phyloP scores from a whole-genome alignment of 2,113 vertebrate species.

The Istiophorus platypterus region DNA sequence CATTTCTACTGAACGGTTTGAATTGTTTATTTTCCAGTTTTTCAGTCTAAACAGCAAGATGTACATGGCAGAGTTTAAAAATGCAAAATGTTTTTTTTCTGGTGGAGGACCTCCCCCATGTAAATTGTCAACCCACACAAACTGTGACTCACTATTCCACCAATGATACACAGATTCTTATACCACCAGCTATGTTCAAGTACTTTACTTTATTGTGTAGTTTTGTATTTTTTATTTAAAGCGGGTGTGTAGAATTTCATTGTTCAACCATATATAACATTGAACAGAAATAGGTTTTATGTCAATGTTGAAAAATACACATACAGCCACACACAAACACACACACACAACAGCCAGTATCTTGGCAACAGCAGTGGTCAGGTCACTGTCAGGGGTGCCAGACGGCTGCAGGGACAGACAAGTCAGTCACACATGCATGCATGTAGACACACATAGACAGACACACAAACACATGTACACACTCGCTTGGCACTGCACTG shows the following conservation, averaged over 20 bases:
- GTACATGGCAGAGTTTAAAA: background rate
- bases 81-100: slow-evolving; percentile 10
- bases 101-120: slow-evolving; percentile 9
- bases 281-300: slow-evolving; percentile 18
- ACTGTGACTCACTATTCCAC: slow-evolving; percentile 43
- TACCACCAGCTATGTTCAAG: background rate
- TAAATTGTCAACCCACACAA: slow-evolving; percentile 46
- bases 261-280: slow-evolving; percentile 15
- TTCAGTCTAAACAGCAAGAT: slow-evolving; percentile 14
- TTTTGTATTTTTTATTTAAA: slow-evolving; percentile 38
- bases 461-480: slow-evolving; percentile 35
- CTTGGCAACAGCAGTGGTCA: slow-evolving; percentile 70
- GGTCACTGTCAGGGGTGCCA: slow-evolving; percentile 73
- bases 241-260: slow-evolving; percentile 12
- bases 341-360: slow-evolving; percentile 40
- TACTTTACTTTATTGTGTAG: slow-evolving; percentile 25
- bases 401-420: slow-evolving; percentile 66
- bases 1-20: slow-evolving; percentile 38
- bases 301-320: background rate
- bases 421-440: slow-evolving; percentile 46
- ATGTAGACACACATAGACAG: slow-evolving; percentile 17
- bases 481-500: slow-evolving; percentile 24
- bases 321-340: slow-evolving; percentile 24
- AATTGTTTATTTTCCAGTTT: slow-evolving; percentile 58
- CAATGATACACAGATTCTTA: background rate